Base-by-base conservation (phyloP, 2,888 invertebrate genomes). In the Apotomis capreana region DNA sequence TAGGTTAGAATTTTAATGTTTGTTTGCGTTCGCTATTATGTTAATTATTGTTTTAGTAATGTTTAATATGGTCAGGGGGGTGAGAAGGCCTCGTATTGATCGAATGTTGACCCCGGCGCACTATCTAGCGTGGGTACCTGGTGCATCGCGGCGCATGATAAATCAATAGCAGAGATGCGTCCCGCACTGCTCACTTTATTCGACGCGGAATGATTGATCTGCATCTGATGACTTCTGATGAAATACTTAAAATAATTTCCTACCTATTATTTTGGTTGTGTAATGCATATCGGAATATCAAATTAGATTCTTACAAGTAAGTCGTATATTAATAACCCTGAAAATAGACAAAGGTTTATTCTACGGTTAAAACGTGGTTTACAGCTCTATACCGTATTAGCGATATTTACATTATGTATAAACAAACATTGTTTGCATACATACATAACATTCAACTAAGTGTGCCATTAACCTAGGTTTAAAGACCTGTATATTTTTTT, bases 91-190 rank as follows among this genome's bases (percentile, higher is more conserved):
- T 78, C 69, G 79, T 87, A 88, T 88, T 82, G 88, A 89, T 89
- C 83, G 85, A 83, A 69, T 87, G 82, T 83, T 88, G 85, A 84
- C 84, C 86, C 86, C 86, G 82, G 80, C 78, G 78, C 75, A 57
- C 75, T 74, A 63, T 61, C 74, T 69, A 69, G 75, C 67, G 65
- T 73, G 76, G 64, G 74, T 60, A 73, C 69, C 40, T 61, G 67
- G 59, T 75, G 74, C 74, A 81, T 83, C 80, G 79, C 74, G 63
- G 52, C 78, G 78, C 80, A 75, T 76, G 76, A 79, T 79, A 76
- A 85, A 88, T 89, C 87, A 83, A 89, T 87, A 85, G 75, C 74
- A 64, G 73, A 77, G 79, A 78, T 78, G 78, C 76, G 75, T 73
- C 70, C 73, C 59, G 4, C 40, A 71, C 55, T 52, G 69, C 69